Conservation (phyloP, 2,888 invertebrate species). For the Cordilura impudica region DNA sequence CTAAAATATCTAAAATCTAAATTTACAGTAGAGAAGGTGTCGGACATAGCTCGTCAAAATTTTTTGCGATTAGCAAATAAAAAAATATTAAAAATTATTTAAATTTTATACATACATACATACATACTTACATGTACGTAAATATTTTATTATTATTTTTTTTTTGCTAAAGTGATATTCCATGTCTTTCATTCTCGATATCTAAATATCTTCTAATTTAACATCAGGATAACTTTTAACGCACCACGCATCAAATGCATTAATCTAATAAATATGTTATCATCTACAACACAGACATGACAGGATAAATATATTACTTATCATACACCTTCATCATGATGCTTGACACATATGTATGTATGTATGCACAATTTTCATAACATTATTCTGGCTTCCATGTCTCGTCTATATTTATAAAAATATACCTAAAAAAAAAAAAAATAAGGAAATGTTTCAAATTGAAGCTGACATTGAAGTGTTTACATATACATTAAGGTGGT, state of each 20-base stretch:
- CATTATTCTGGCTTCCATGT: conserved; percentile 31
- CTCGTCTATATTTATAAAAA: conserved; percentile 1
- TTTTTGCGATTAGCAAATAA: too few relatives aligned
- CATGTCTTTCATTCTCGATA: neutral
- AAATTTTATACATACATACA: neutral
- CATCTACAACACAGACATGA: conserved; percentile 29
- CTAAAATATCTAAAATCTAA: too few relatives aligned
- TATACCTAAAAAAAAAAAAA: neutral
- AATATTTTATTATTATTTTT: too few relatives aligned
- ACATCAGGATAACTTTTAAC: neutral
- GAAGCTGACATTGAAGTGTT: conserved; percentile 47
- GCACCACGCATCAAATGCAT: neutral
- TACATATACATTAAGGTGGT: too few relatives aligned
- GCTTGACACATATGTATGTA: neutral
- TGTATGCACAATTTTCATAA: conserved; percentile 15
- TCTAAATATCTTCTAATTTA: neutral
- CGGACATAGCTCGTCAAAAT: too few relatives aligned
- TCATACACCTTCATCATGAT: neutral
- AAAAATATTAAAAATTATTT: too few relatives aligned
- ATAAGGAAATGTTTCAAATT: conserved; percentile 39
- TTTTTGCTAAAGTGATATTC: neutral
- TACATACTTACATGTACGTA: neutral
- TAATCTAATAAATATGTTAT: conserved; percentile 38
- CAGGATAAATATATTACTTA: conserved; percentile 20
- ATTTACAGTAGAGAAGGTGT: too few relatives aligned